phyloP scores from a whole-genome alignment of 2,888 invertebrate species.

The Liposcelis brunnea region DNA sequence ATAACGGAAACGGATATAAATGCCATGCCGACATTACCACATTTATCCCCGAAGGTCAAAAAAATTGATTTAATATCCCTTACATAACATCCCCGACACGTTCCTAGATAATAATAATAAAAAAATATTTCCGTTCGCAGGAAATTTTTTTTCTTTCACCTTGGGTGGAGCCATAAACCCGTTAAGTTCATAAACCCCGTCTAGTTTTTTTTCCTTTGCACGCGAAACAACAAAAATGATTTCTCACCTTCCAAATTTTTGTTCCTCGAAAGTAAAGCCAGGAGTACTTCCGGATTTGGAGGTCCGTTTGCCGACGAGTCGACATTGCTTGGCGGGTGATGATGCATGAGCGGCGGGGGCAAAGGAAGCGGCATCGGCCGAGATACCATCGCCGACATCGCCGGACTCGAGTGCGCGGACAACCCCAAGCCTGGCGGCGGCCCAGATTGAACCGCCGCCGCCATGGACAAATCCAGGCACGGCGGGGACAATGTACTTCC shows the following conservation, averaged over 20 bases:
- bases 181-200: no score
- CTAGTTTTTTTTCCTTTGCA: no score
- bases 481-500: conserved; percentile 25
- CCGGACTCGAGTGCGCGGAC: conserved; percentile 15
- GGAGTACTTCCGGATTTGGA: conserved; percentile 68
- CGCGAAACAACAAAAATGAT: no score
- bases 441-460: conserved; percentile 24
- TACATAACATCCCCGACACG: no score
- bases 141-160: background rate
- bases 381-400: conserved; percentile 15
- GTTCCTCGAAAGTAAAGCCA: conserved; percentile 69
- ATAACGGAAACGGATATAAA: no score
- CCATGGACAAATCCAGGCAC: conserved; percentile 28
- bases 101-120: background rate
- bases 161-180: no score
- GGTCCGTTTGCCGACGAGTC: conserved; percentile 26
- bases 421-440: conserved; percentile 13
- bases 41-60: no score
- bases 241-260: conserved; percentile 73
- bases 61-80: no score
- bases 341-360: conserved; percentile 17
- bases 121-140: background rate
- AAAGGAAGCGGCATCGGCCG: conserved; percentile 18
- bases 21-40: no score
- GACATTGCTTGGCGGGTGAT: conserved; percentile 17